A percentile compares a stretch with the other conserved stretches of the same genome.
Evolutionary conservation across 2,113 vertebrate genomes (phyloP).

Genomic region (Aplodontia rufa): DNA sequence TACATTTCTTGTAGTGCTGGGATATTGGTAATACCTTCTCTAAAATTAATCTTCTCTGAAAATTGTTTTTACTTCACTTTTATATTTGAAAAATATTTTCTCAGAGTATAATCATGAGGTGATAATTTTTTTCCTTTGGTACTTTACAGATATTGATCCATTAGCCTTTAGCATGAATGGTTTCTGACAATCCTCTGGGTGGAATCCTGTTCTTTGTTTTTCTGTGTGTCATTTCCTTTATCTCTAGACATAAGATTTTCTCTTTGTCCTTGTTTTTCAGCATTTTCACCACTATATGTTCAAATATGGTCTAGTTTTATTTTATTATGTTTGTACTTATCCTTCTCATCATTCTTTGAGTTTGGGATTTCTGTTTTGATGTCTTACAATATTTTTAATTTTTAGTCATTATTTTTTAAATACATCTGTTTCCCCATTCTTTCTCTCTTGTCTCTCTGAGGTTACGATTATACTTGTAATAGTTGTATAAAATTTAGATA

Average conservation of each 20-base stretch:
- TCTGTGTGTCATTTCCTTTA: not conserved
- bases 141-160: not conserved
- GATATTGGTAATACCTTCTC: not conserved
- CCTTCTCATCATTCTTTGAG: not conserved
- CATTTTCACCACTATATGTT: not conserved
- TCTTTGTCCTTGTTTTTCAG: not conserved
- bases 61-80: slow-evolving; percentile 1
- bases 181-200: not conserved
- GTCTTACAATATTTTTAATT: not conserved
- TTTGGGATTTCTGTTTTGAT: not conserved
- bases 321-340: not conserved
- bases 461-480: not conserved
- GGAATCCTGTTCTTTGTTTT: not conserved
- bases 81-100: not conserved
- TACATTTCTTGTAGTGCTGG: not conserved
- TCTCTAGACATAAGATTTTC: not conserved
- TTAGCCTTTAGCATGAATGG: not conserved
- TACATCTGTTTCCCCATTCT: not conserved
- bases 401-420: not conserved
- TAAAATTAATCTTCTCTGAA: not conserved
- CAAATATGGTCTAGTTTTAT: not conserved
- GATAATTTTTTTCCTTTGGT: not conserved
- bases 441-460: not conserved
- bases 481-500: not conserved
- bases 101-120: not conserved